These are phyloP conservation scores for Zophobas atratus DNA, from an alignment of 1,140 invertebrate species.

Conservation along the genomic window DNA sequence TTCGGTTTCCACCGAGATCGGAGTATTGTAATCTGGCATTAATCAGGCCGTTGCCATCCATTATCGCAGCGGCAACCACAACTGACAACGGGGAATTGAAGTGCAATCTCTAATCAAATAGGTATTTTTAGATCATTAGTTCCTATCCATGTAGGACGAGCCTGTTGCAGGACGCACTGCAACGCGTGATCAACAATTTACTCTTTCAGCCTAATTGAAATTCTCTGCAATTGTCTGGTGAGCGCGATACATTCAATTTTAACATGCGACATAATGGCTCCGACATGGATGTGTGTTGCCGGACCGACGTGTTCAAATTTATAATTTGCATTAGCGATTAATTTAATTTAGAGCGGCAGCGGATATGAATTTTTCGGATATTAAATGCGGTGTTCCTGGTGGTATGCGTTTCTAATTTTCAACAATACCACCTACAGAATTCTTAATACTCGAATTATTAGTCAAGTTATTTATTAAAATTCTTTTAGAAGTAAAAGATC, in stretches of 20 bases:
- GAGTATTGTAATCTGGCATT: slow-evolving; percentile 26
- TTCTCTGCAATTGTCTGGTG: slow-evolving; percentile 21
- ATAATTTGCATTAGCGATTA: slow-evolving; percentile 9
- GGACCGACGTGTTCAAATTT: slow-evolving; percentile 13
- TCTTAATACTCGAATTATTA: too few species aligned
- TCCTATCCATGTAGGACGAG: slow-evolving; percentile 27
- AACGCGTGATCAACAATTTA: slow-evolving; percentile 40
- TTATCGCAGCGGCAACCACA: slow-evolving; percentile 35
- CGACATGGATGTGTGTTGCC: background rate
- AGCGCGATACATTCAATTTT: slow-evolving; percentile 10
- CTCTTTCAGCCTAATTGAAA: slow-evolving; percentile 36
- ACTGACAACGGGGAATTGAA: slow-evolving; percentile 46
- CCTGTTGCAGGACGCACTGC: slow-evolving; percentile 19
- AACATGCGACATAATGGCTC: background rate
- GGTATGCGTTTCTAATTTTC: too few species aligned
- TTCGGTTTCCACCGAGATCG: background rate
- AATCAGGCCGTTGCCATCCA: slow-evolving; percentile 35
- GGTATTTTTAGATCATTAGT: slow-evolving; percentile 50
- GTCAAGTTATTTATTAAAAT: too few species aligned
- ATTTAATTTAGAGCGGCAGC: background rate
- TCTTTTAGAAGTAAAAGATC: too few species aligned
- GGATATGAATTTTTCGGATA: background rate
- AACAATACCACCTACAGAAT: too few species aligned
- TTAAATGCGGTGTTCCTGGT: too few species aligned
- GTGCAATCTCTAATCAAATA: slow-evolving; percentile 50